These are phyloP conservation scores for Leptinotarsa tumamoca DNA, from an alignment of 2,888 invertebrate species.

Conservation along the genomic window DNA sequence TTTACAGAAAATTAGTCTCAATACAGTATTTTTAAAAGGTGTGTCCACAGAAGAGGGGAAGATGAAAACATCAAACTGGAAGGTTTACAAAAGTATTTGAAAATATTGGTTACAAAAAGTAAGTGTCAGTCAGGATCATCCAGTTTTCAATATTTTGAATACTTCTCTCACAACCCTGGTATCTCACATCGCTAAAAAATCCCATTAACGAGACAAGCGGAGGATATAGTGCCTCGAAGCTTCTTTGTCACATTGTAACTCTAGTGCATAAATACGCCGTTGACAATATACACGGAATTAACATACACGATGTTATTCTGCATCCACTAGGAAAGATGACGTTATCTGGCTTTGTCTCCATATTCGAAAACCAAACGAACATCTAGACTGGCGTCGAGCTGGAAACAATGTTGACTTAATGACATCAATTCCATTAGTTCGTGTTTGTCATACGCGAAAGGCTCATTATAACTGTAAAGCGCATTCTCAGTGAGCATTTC, in stretches of 20 bases:
- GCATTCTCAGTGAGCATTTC: background rate
- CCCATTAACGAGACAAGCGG: slow-evolving; percentile 1
- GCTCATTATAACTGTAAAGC: slow-evolving; percentile 4
- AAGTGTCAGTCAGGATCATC: no score
- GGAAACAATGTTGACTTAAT: slow-evolving; percentile 6
- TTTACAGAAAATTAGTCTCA: no score
- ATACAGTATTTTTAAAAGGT: no score
- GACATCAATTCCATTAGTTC: slow-evolving; percentile 1
- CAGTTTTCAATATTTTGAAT: no score
- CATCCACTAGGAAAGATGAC: slow-evolving; percentile 4
- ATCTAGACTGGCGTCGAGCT: slow-evolving; percentile 6
- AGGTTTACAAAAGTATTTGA: no score
- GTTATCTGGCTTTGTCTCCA: slow-evolving; percentile 11
- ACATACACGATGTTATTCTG: slow-evolving; percentile 5
- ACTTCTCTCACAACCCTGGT: no score
- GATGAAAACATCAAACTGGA: no score
- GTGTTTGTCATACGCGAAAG: background rate
- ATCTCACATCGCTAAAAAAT: background rate
- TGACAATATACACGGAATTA: slow-evolving; percentile 6
- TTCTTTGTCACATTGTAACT: slow-evolving; percentile 12
- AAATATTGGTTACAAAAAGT: no score
- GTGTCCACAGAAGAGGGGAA: no score
- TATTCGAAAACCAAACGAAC: slow-evolving; percentile 9
- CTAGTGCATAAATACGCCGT: slow-evolving; percentile 5
- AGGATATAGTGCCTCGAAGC: slow-evolving; percentile 2